Base-by-base conservation (phyloP, 2,113 vertebrate species). In the Menidia beryllina region DNA sequence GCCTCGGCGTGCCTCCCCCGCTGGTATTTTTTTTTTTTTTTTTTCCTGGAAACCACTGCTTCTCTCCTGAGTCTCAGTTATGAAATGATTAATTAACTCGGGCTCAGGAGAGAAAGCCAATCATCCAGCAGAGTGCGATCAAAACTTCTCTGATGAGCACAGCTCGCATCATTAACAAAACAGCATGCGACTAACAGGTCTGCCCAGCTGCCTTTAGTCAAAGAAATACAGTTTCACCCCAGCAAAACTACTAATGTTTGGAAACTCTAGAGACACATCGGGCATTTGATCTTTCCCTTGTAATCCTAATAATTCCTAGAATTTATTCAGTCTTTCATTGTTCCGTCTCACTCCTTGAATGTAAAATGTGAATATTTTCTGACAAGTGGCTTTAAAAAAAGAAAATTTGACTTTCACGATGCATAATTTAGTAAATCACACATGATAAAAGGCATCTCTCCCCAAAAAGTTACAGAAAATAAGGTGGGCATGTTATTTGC, bases 371-470 rank as follows among this genome's bases (percentile, higher is more conserved):
- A 30, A 30, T 30, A 17, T 43, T 43, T 43, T 4, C 17, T 15
- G 13, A 14, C 1, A 5, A 17, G 15, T 19, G 41, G 19, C 17
- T 43, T 43, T 43, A 14, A 24, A 23, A 50, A 9, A 14, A 20
- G 12, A 6, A 23, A 50, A 21, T 4, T 52, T 43, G 43, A 62
- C 48, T 59, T 55, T 70, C 26, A 70, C 59, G 43, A 69, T 41
- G 39, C 39, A 71, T 25, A 63, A 58, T 63, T 50, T 67, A 72
- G 20, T 50, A 20, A 50, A 54, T 75, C 60, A 67, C 55, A 43
- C 79, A 83, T 68, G 57, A 58, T 62, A 27, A 15, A 71, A 34
- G 45, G 54, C 49, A 34, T 36, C 39, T 62, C 47, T 4, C 24
- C 54, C 19, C 70, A 26, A 51, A 27, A 51, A 36, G 1, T n/a